Percentiles rank a stretch among this genome's conserved stretches.
Conservation (phyloP, 1,140 invertebrate species). For the Conus betulinus region DNA sequence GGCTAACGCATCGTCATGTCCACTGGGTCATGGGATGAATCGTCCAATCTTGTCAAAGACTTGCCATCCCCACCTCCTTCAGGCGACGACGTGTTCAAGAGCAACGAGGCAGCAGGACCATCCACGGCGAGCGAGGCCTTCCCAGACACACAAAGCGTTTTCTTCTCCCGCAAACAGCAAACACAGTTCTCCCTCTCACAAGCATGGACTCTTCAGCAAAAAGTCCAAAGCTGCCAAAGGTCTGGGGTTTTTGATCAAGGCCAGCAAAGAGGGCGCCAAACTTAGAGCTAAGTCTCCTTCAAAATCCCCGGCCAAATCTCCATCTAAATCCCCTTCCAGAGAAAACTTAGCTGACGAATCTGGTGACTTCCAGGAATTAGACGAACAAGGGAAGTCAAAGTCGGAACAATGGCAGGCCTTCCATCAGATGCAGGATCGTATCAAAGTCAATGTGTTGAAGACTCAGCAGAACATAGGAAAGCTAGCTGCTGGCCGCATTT, state of each 20-base stretch:
- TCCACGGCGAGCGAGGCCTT: slow-evolving; percentile 35
- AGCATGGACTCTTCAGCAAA: slow-evolving; percentile 37
- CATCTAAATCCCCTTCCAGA: slow-evolving; percentile 55
- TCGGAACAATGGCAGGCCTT: slow-evolving; percentile 77
- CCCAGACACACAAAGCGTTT: not conserved
- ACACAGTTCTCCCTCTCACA: slow-evolving; percentile 30
- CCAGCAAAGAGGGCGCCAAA: slow-evolving; percentile 44
- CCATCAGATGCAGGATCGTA: slow-evolving; percentile 74
- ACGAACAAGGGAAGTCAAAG: slow-evolving; percentile 64
- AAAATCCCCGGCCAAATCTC: slow-evolving; percentile 60
- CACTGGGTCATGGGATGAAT: slow-evolving; percentile 69
- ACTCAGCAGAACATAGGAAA: slow-evolving; percentile 72
- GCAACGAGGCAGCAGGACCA: slow-evolving; percentile 19
- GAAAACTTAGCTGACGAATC: slow-evolving; percentile 61
- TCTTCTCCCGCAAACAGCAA: slow-evolving; percentile 26
- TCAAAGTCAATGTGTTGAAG: slow-evolving; percentile 73
- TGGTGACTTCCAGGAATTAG: slow-evolving; percentile 53
- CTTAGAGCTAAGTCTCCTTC: slow-evolving; percentile 52
- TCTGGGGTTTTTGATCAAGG: slow-evolving; percentile 56
- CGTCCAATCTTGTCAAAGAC: slow-evolving; percentile 67
- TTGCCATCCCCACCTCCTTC: slow-evolving; percentile 55
- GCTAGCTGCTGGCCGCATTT: slow-evolving; percentile 59
- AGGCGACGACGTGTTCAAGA: slow-evolving; percentile 49
- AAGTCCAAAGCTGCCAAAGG: slow-evolving; percentile 56
- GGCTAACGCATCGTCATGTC: slow-evolving; percentile 65